Conservation (phyloP, 1,140 invertebrate genomes). For the Rhizoglyphus robini region DNA sequence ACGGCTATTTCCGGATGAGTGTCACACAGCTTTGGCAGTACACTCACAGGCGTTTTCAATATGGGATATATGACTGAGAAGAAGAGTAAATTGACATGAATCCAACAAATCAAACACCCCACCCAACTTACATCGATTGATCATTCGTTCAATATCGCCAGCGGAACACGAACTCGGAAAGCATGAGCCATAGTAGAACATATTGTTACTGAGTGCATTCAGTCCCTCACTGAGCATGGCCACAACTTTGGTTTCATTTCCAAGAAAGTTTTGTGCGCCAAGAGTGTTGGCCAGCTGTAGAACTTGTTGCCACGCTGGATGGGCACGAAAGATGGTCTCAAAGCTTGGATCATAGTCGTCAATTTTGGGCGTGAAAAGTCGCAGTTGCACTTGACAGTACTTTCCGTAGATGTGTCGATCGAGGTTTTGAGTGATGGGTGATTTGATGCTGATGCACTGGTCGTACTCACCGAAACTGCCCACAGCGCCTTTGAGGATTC, state of each 20-base stretch:
- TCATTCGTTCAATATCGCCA: background rate
- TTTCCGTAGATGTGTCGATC: background rate
- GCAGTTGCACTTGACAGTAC: background rate
- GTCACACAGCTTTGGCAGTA: background rate
- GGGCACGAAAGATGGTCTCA: background rate
- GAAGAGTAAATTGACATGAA: too few species aligned
- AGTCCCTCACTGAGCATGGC: background rate
- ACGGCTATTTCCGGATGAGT: background rate
- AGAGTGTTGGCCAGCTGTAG: background rate
- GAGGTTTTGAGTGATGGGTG: background rate
- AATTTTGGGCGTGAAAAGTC: background rate
- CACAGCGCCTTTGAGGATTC: background rate
- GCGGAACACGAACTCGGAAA: background rate
- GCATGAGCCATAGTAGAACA: background rate
- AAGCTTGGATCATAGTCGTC: background rate
- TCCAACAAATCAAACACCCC: too few species aligned
- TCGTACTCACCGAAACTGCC: constrained; percentile 3
- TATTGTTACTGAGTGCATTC: background rate
- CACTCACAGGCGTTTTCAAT: background rate
- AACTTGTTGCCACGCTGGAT: background rate
- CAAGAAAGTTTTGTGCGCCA: background rate
- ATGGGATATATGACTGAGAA: background rate
- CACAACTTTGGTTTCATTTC: background rate
- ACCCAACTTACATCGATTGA: background rate
- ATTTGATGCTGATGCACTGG: background rate